Evolutionary conservation across 35 echinoderm and acorn worm genomes (phyloP), one percentile per base, ranked within the genome.

Genomic region (Patiria miniata): DNA sequence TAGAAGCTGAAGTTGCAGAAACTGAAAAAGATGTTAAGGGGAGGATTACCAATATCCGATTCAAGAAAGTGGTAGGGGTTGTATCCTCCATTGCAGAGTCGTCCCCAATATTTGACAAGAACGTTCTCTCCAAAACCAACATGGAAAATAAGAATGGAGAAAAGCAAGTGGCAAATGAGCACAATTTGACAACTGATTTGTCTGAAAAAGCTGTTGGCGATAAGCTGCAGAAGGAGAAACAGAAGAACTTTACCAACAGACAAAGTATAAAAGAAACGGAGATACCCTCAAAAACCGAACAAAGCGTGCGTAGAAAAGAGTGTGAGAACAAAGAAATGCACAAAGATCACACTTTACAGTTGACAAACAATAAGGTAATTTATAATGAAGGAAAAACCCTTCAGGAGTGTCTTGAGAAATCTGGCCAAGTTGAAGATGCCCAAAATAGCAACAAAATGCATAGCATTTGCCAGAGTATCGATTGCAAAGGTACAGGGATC

Each of bases 201-300:
- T 38, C 81, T 23, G 88, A 90, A 61, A 90, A 90, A 40, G 88
- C 88, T 2, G 51, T 83, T 37, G 88, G 68, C 16, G 88, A 90
- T 40, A 90, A 90, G 81, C 61, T 90, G 18, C 80, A 90, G 34
- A 90, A 90, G 61, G 88, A 90, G 54, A 90, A 90, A 69, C 33
- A 73, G 44, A 81, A 90, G 78, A 40, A 90, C 36, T 19, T 39
- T 30, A 47, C 65, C 12, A 61, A 23, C 39, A 30, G 38, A 36
- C 40, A 82, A 52, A 36, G 44, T 14, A 36, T 33, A 2, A 37
- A 58, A 2, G 57, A 58, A 14, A 26, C 53, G 2, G 8, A 58
- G 37, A 10, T 80, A 33, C 7, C 37, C 8, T 33, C n/a, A 0
- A 81, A 79, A 6, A 12, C 42, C 4, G 42, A 47, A 12, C 65